Evolutionary conservation across 2,113 vertebrate genomes (phyloP), one percentile per base, ranked within the genome.

Genomic region (Ariopsis seemanni): DNA sequence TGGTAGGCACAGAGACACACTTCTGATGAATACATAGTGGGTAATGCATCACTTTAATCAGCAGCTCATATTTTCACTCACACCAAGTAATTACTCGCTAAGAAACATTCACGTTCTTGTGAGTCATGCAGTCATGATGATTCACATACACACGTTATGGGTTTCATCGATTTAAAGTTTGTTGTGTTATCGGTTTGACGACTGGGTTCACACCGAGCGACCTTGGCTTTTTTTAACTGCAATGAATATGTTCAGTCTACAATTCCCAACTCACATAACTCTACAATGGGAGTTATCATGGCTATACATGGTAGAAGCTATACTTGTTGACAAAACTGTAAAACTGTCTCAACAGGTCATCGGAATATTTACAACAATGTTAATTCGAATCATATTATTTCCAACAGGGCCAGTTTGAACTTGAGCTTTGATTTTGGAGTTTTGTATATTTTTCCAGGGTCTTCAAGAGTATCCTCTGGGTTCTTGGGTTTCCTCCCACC

Each of bases 21-120:
- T 67, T 62, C 62, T 89, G 78, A 89, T 89, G 84, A 82, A 63
- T 86, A 79, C 74, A 80, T 75, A 62, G 52, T 84, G 85, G 52
- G 17, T 84, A 69, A 77, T 69, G 34, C 52, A 63, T 83, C 81
- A 63, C 58, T 85, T 60, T 42, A 85, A 69, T 77, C 79, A 69
- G 74, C 78, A 30, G 60, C 30, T 52, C 57, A 67, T 81, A 72
- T 86, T 78, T 78, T 50, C 57, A 25, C 55, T 75, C 81, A 53
- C 86, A 27, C 14, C 22, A 4, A 74, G 80, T 62, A 87, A 65
- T 34, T 87, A 83, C 63, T 58, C 7, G 14, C 30, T 72, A 55
- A 80, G 57, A 86, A 67, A 34, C 7, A n/a, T 4, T 83, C 82
- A 17, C 25, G 72, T 52, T 27, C 67, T 60, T 50, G 14, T 82